Evolutionary conservation across 2,113 vertebrate species (phyloP).

Genomic region (Phoenicopterus ruber): DNA sequence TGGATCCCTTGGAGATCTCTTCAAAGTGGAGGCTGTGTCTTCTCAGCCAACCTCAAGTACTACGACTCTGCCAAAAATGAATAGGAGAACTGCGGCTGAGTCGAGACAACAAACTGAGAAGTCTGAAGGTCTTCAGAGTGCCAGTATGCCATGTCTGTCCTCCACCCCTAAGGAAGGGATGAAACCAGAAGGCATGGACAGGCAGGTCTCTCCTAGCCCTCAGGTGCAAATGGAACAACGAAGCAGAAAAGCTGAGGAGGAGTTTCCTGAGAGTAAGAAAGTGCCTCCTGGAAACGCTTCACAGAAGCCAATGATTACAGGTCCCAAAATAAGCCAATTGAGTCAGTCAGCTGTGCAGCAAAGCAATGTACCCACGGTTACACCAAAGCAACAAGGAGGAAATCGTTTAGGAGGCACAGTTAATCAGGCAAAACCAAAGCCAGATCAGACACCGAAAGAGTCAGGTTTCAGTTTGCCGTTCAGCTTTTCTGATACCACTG

Average conservation of each 20-base stretch:
- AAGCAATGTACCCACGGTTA: neutral
- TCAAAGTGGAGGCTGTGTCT: constrained; percentile 74
- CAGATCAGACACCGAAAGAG: constrained; percentile 63
- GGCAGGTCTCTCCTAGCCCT: neutral
- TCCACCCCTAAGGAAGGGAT: neutral
- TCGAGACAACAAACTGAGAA: neutral
- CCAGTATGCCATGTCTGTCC: neutral
- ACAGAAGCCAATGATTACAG: neutral
- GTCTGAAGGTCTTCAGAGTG: neutral
- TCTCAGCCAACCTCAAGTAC: constrained; percentile 54
- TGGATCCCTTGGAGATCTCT: constrained; percentile 83
- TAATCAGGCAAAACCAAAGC: constrained; percentile 52
- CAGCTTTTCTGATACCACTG: constrained; percentile 57
- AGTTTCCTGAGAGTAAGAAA: neutral
- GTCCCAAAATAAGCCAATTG: neutral
- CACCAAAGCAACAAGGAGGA: constrained; percentile 16
- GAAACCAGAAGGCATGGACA: neutral
- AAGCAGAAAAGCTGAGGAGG: neutral
- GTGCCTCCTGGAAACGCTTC: neutral
- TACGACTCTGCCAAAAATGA: neutral
- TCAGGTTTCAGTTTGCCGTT: constrained; percentile 78
- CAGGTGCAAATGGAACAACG: neutral
- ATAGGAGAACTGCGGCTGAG: neutral
- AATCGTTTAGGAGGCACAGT: neutral
- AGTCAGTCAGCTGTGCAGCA: neutral